A percentile compares a stretch with the other conserved stretches of the same genome.
Conservation (phyloP, 2,797 vertebrate species). For the Leptodactylus fallax region DNA sequence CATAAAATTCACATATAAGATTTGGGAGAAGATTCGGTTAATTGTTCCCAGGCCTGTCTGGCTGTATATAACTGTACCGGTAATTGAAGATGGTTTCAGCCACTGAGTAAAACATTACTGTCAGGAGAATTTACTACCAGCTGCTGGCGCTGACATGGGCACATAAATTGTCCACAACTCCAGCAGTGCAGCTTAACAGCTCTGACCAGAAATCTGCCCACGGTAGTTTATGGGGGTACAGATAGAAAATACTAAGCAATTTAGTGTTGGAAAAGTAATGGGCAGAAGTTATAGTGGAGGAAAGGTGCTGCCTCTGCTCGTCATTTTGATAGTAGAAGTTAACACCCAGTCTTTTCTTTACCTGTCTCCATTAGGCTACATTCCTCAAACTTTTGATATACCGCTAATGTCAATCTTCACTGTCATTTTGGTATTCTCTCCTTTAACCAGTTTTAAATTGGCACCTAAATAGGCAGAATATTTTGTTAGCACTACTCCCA, state of each 20-base stretch:
- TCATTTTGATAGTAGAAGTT: not conserved
- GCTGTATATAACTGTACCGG: slow-evolving; percentile 29
- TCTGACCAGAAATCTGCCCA: not conserved
- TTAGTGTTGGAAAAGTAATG: not conserved
- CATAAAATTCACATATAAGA: not conserved
- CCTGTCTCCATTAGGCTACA: not conserved
- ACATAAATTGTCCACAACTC: slow-evolving; percentile 22
- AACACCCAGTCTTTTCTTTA: not conserved
- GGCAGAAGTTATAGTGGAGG: not conserved
- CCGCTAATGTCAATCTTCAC: too few relatives aligned
- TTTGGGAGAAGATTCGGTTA: not conserved
- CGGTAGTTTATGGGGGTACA: not conserved
- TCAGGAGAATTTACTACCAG: slow-evolving; percentile 24
- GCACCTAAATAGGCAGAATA: too few relatives aligned
- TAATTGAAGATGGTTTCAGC: slow-evolving; percentile 32
- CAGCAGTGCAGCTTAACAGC: slow-evolving; percentile 17
- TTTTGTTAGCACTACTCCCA: too few relatives aligned
- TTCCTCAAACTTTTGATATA: not conserved
- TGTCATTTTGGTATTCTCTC: too few relatives aligned
- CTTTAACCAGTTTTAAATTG: too few relatives aligned
- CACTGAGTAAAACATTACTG: slow-evolving; percentile 5
- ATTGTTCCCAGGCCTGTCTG: not conserved
- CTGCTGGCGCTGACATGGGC: slow-evolving; percentile 1
- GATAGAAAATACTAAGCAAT: not conserved
- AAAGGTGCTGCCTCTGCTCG: not conserved